Evolutionary conservation across 2,888 invertebrate genomes (phyloP).

Genomic region (Eustalomyia histrio): DNA sequence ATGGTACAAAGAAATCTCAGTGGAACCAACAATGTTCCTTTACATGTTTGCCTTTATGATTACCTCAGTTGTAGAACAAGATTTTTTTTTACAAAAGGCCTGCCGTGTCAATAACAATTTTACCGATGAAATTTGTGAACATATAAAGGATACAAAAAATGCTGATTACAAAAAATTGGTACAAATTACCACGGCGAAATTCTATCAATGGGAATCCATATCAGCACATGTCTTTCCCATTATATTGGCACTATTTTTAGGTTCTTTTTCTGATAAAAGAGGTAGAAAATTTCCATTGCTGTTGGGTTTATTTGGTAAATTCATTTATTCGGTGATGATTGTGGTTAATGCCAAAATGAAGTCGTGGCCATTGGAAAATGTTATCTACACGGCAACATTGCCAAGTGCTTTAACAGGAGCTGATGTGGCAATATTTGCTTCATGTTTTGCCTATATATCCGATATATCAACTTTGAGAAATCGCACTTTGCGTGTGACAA

Average conservation of each 20-base stretch:
- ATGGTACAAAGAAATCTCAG: conserved; percentile 81
- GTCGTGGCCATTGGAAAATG: conserved; percentile 86
- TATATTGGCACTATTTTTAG: conserved; percentile 87
- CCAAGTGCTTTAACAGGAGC: conserved; percentile 89
- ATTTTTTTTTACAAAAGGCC: conserved; percentile 88
- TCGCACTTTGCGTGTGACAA: conserved; percentile 89
- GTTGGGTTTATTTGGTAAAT: conserved; percentile 86
- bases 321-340: conserved; percentile 87
- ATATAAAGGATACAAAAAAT: conserved; percentile 82
- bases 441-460: conserved; percentile 89
- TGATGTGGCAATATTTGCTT: conserved; percentile 89
- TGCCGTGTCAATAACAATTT: conserved; percentile 87
- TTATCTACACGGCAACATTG: conserved; percentile 87
- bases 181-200: conserved; percentile 86
- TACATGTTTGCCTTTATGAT: conserved; percentile 94
- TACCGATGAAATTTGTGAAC: conserved; percentile 84
- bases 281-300: conserved; percentile 88
- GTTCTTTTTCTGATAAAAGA: conserved; percentile 90
- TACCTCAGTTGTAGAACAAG: conserved; percentile 89
- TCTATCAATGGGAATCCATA: conserved; percentile 89
- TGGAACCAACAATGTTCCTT: conserved; percentile 92
- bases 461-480: conserved; percentile 86
- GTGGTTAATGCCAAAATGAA: conserved; percentile 84
- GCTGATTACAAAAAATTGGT: conserved; percentile 83
- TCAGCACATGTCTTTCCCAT: conserved; percentile 87